These are phyloP conservation scores for Metallyticus violacea DNA, from an alignment of 2,888 invertebrate genomes.

Conservation along the genomic window DNA sequence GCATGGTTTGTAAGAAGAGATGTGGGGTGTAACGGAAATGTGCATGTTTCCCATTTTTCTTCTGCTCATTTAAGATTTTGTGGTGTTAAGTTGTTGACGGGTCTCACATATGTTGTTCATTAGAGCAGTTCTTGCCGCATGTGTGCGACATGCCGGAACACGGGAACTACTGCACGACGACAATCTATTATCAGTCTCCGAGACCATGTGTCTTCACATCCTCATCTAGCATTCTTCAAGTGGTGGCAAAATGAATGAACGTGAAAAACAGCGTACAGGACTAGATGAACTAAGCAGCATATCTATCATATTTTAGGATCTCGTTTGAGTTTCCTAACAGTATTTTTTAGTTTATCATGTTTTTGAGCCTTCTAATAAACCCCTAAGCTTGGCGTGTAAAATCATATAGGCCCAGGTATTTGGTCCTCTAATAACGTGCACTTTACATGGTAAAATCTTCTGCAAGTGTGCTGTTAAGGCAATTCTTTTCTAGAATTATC, in stretches of 20 bases:
- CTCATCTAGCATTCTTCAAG: background rate
- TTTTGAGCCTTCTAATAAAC: too few species aligned
- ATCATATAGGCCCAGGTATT: too few species aligned
- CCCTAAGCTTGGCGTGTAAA: too few species aligned
- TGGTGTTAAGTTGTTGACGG: background rate
- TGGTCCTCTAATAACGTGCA: too few species aligned
- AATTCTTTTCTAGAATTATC: too few species aligned
- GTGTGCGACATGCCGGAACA: background rate
- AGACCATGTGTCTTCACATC: background rate
- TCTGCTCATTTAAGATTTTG: background rate
- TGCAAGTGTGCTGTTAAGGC: too few species aligned
- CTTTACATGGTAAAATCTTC: too few species aligned
- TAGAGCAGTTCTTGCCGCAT: background rate
- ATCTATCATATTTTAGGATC: background rate
- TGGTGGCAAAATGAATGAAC: background rate
- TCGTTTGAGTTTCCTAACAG: background rate
- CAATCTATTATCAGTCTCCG: background rate
- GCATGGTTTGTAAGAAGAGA: background rate
- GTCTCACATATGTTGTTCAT: constrained; percentile 8
- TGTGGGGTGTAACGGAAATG: background rate
- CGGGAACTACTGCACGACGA: background rate
- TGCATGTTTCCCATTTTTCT: background rate
- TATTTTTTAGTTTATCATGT: background rate
- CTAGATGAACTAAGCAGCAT: too few species aligned
- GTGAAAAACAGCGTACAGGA: too few species aligned